Base-by-base conservation (phyloP, 2,113 vertebrate genomes). In the Porphyrio hochstetteri region DNA sequence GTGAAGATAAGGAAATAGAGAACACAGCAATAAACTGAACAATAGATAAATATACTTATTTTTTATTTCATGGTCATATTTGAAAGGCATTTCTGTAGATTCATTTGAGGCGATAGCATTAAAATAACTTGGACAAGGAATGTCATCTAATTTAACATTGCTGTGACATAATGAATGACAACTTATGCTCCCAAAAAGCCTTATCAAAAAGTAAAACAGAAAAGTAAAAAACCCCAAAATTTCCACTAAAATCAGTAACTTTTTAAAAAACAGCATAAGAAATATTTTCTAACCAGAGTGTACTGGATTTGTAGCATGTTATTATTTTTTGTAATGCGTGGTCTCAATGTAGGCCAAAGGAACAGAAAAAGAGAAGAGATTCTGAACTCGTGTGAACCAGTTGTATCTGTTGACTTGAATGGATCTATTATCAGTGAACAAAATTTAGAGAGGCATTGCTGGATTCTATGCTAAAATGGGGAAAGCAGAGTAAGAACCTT, bases 1-100 rank as follows among this genome's bases (percentile, higher is more conserved):
- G 68, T 63, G n/a, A 35, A 85, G 90, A 95, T 94, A 95, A 82
- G 75, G 53, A 91, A 82, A 88, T 19, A 61, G 33, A 86, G 46
- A 92, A 93, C 31, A 69, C 9, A 77, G 57, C 31, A 93, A 87
- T 86, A 85, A 87, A 89, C 77, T 1, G 18, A 70, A 78, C 16
- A 93, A 75, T 7, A 93, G 60, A 88, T 87, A 95, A 93, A 90
- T 81, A 65, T 5, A 63, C 2, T 27, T 53, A 28, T 38, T 77
- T 82, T 84, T 74, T 33, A 61, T 9, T 87, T 76, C 23, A 48
- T 28, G 17, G 52, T 61, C 40, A 46, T 59, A 52, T 89, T 89
- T 89, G 82, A 91, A 78, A 82, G 53, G 3, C 24, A 65, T 86
- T 92, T 81, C 40, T 64, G 24, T 33, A 50, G 19, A 72, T 72